Base-by-base conservation (phyloP, 1,140 invertebrate genomes). In the Medauroidea extradentata region DNA sequence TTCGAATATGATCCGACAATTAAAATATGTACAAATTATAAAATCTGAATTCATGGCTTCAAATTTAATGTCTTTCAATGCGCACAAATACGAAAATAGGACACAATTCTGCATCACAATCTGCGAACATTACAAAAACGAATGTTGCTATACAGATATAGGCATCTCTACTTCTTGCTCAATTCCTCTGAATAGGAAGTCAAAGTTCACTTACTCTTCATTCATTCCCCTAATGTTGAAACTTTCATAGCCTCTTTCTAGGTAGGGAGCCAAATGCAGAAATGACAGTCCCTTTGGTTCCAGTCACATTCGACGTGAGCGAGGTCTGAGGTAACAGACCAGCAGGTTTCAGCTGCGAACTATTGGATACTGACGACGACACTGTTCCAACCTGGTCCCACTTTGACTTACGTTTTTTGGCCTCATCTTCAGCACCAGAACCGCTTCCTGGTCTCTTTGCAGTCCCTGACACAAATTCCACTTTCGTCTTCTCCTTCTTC, bases 401-500 rank as follows among this genome's bases (percentile, higher is more conserved):
- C 74, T 94, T 94, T 14, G 90, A 92, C 77, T 92, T 94, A 53
- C 91, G 79, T 65, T 85, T 88, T 61, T 86, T 88, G 2, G 75
- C 75, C 46, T 86, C 86, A 54, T 86, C 87, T 64, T 87, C 85
- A 60, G 78, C 80, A 4, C 24, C 61, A 16, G 57, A 53, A 66
- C 68, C 59, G 54, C 75, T 52, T 59, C 86, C 77, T 43, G 83
- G 68, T 71, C 83, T 83, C 56, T 90, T 89, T 0, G 85, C 85
- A 1, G 91, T 87, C 9, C 92, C 93, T 3, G 88, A 86, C 0
- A 93, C 86, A 72, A 94, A 90, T 71, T 96, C 93, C 51, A 93
- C 90, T 77, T 96, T 96, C 13, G 90, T 85, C 71, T 87, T 86
- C 42, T 94, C 92, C 73, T 93, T 95, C 58, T 87, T 83, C 67